These are phyloP conservation scores for Gallirallus australis DNA, from an alignment of 2,797 vertebrate genomes.

Conservation along the genomic window DNA sequence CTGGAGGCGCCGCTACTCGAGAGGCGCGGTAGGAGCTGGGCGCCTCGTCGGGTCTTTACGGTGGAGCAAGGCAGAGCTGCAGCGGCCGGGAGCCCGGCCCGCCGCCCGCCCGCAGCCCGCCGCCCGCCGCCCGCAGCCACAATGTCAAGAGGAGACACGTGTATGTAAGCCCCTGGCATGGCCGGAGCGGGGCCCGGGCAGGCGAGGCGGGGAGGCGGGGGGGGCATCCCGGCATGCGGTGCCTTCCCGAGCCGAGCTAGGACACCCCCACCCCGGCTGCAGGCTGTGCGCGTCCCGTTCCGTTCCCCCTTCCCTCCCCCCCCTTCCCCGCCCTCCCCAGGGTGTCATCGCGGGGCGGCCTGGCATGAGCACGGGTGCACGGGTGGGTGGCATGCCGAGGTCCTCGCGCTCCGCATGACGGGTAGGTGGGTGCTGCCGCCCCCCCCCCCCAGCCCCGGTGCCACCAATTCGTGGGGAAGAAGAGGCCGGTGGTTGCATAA, in stretches of 20 bases:
- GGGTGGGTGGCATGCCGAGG: not conserved
- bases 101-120: not conserved
- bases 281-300: not conserved
- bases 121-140: not conserved
- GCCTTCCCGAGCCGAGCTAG: not conserved
- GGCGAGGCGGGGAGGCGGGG: not conserved
- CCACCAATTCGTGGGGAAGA: not conserved
- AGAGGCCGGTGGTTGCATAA: fast-evolving
- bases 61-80: not conserved
- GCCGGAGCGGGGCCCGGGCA: not conserved
- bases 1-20: slow-evolving; percentile 41
- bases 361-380: not conserved
- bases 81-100: not conserved
- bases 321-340: too few species aligned
- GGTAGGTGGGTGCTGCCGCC: not conserved
- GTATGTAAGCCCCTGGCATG: slow-evolving; percentile 18
- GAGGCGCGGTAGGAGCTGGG: slow-evolving; percentile 32
- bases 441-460: not conserved
- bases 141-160: slow-evolving; percentile 46
- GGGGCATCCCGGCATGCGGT: not conserved
- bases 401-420: fast-evolving
- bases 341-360: not conserved
- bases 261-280: not conserved
- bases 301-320: not conserved
- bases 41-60: slow-evolving; percentile 33